Percentiles rank a stretch among this genome's conserved stretches.
phyloP scores from a whole-genome alignment of 2,888 invertebrate species.

The Tinea semifulvella region DNA sequence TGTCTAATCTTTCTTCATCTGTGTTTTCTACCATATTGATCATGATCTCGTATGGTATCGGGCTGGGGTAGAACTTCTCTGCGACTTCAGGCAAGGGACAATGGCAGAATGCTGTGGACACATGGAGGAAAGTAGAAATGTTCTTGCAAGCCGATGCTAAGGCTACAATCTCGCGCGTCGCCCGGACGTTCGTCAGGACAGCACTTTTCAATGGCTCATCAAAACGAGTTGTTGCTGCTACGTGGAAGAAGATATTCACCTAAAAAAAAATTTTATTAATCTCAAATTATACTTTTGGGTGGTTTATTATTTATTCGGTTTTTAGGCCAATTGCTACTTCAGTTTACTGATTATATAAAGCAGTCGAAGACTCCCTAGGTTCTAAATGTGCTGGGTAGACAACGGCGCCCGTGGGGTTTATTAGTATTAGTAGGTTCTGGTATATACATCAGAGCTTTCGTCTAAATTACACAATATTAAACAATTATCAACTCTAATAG shows the following conservation, averaged over 20 bases:
- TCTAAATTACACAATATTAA: no score
- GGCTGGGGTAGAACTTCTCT: conserved; percentile 26
- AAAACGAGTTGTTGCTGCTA: conserved; percentile 69
- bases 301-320: no score
- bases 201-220: conserved; percentile 85
- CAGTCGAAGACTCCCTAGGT: no score
- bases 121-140: conserved; percentile 48
- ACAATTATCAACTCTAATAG: no score
- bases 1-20: conserved; percentile 20
- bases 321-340: no score
- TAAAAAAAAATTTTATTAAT: conserved; percentile 17
- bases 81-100: not conserved
- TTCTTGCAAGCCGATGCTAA: conserved; percentile 76
- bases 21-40: conserved; percentile 26
- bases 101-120: conserved; percentile 28
- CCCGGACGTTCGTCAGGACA: conserved; percentile 85
- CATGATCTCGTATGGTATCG: conserved; percentile 23
- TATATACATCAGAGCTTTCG: no score
- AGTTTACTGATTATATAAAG: no score
- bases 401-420: no score
- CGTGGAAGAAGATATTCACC: conserved; percentile 41
- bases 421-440: no score
- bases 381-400: no score
- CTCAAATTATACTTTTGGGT: conserved; percentile 1
- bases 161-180: conserved; percentile 81